Base-by-base conservation (phyloP, 2,797 vertebrate species). In the Chrosomus eos region DNA sequence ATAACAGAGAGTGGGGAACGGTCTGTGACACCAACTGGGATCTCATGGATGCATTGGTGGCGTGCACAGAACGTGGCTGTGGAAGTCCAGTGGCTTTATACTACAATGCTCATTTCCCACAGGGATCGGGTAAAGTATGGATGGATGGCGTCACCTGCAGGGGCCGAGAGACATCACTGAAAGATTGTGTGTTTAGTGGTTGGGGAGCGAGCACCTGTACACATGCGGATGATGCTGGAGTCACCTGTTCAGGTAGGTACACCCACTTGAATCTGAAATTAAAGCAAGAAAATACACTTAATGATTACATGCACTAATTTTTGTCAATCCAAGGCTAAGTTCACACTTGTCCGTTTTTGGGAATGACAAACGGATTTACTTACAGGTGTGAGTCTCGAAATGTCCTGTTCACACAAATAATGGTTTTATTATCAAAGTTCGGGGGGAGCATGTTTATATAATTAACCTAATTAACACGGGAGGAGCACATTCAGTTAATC, bases 11-110 rank as follows among this genome's bases (percentile, higher is more conserved):
- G 1, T 95, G 94, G 94, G 82, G 90, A 10, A 91, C 93, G 0
- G 89, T 95, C 48, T 95, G 94, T 72, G 92, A 93, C 23, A 3
- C 81, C 8, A 81, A 89, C 84, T 94, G 93, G 94, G 90, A 78
- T 11, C 5, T 85, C 58, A 74, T 9, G 45, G 92, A 93, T 73
- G 92, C 91, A 1, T 9, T 85, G 43, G 43, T 85, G 79, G 87
- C 92, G 62, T 95, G 94, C 66, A 33, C 83, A 0, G 14, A 82
- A 14, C 76, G 90, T 43, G 90, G 91, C 71, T 95, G 94, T 9
- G 94, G 94, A 67, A 36, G 4, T 0, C 88, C 82, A 9, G 0
- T 87, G 1, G 75, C 0, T 0, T 75, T 83, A 70, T 76, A 76
- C 0, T 60, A 85, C 0, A 38, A 2, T 31, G 86, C 91, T 62